Percentiles rank a stretch among this genome's conserved stretches.
These are phyloP conservation scores for Psittacula echo DNA, from an alignment of 2,797 vertebrate species.

Conservation along the genomic window DNA sequence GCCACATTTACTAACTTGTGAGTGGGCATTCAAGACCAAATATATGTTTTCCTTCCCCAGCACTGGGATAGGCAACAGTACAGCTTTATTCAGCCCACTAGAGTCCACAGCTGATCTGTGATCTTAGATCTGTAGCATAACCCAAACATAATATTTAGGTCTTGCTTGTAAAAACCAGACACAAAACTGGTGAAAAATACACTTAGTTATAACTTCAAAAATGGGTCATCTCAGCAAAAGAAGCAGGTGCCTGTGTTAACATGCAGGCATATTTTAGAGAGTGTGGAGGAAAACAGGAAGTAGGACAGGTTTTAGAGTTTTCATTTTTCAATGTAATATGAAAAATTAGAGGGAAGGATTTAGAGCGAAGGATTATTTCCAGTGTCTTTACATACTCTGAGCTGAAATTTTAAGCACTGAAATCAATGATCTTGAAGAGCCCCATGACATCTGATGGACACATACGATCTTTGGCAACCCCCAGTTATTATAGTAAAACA, in stretches of 20 bases:
- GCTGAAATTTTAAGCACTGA: background rate
- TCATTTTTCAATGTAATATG: background rate
- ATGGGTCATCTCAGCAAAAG: background rate
- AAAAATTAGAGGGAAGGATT: background rate
- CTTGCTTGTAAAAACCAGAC: background rate
- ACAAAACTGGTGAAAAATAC: background rate
- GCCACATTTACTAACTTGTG: background rate
- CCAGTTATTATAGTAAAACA: background rate
- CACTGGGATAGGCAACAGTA: background rate
- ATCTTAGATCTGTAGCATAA: background rate
- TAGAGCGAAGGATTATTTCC: background rate
- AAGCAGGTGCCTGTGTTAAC: slow-evolving; percentile 31
- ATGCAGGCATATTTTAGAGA: slow-evolving; percentile 12
- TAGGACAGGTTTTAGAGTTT: background rate
- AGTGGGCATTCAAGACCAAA: background rate
- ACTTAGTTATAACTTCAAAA: background rate
- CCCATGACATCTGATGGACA: background rate
- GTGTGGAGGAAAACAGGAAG: slow-evolving; percentile 19
- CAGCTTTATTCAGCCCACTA: background rate
- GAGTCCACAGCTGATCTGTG: background rate
- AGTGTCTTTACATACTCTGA: background rate
- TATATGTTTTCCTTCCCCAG: background rate
- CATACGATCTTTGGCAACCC: background rate
- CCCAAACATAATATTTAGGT: background rate
- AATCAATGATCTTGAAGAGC: background rate